phyloP scores from a whole-genome alignment of 1,140 invertebrate species.

The Zaprionus taronus region DNA sequence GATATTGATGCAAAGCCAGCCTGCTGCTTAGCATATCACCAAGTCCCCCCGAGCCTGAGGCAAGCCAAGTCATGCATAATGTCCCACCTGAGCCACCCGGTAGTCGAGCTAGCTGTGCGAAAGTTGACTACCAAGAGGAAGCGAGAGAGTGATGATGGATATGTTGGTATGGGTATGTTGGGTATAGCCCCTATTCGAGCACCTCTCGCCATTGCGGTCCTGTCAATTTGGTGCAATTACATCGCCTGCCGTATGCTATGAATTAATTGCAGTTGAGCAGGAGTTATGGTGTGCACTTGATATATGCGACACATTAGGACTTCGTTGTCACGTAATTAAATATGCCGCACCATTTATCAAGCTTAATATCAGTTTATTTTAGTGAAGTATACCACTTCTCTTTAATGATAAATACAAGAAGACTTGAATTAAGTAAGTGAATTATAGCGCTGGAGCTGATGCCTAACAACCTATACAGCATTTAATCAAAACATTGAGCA shows the following conservation, averaged over 20 bases:
- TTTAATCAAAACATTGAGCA: neutral
- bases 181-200: neutral
- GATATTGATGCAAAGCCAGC: constrained; percentile 66
- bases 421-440: neutral
- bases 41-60: constrained; percentile 20
- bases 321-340: constrained; percentile 77
- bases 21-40: constrained; percentile 56
- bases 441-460: neutral
- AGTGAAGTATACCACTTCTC: constrained; percentile 12
- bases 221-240: constrained; percentile 76
- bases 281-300: constrained; percentile 45
- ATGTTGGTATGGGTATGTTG: neutral
- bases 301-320: constrained; percentile 65
- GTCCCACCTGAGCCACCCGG: constrained; percentile 14
- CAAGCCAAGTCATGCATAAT: constrained; percentile 58
- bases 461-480: neutral
- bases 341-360: constrained; percentile 60
- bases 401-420: neutral
- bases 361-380: neutral
- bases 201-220: constrained; percentile 46
- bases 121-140: neutral
- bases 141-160: neutral
- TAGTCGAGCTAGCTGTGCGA: neutral
- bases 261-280: constrained; percentile 71
- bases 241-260: constrained; percentile 70